A percentile compares a stretch with the other conserved stretches of the same genome.
Evolutionary conservation across 2,113 vertebrate genomes (phyloP).

Genomic region (Dipodomys spectabilis): DNA sequence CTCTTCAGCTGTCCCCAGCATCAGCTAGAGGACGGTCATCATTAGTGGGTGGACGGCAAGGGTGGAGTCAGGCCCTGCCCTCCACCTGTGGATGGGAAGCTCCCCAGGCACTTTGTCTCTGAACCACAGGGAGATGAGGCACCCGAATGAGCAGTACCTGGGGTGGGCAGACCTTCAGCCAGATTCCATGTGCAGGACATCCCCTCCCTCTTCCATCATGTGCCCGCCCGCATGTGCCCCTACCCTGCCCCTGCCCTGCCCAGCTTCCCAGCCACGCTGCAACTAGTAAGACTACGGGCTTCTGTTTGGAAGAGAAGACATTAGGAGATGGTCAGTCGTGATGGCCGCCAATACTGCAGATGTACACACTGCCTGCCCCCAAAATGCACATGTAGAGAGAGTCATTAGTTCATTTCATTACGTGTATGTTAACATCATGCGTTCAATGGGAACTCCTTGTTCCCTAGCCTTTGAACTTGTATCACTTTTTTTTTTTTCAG

Average conservation of each 20-base stretch:
- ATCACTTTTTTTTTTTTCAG: not conserved
- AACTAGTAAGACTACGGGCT: not conserved
- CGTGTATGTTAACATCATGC: not conserved
- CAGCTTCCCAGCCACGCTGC: no score
- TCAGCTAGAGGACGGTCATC: no score
- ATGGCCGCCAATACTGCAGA: not conserved
- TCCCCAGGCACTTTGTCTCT: no score
- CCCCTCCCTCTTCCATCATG: no score
- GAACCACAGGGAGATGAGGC: not conserved
- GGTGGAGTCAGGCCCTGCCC: not conserved
- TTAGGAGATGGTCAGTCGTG: not conserved
- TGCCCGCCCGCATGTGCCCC: no score
- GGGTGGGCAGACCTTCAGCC: not conserved
- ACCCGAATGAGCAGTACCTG: not conserved
- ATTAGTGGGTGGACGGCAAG: not conserved
- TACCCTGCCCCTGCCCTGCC: no score
- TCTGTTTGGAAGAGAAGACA: not conserved
- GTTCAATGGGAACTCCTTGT: not conserved
- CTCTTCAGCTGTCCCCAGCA: not conserved
- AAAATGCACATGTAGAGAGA: not conserved
- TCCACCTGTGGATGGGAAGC: not conserved
- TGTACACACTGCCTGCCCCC: not conserved
- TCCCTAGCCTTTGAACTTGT: not conserved
- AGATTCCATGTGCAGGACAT: no score
- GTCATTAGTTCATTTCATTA: not conserved